phyloP scores from a whole-genome alignment of 2,888 invertebrate genomes.

The Parnassius glacialis region DNA sequence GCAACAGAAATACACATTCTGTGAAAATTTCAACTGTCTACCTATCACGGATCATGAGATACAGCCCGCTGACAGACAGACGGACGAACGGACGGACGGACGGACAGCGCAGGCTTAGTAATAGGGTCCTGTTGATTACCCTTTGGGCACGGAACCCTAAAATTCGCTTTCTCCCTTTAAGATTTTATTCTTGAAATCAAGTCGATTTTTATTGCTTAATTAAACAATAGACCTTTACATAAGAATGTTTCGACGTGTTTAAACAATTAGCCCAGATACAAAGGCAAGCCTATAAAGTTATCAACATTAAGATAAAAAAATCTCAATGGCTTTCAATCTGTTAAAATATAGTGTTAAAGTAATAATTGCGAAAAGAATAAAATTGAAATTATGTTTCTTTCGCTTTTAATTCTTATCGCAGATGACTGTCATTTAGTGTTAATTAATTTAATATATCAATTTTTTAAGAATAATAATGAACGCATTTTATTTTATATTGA shows the following conservation, averaged over 20 bases:
- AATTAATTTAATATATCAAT: background rate
- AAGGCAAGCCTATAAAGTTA: background rate
- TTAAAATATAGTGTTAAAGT: background rate
- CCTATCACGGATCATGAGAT: too few relatives aligned
- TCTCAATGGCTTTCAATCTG: background rate
- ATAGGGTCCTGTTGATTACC: too few relatives aligned
- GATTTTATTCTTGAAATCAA: background rate
- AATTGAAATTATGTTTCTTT: constrained; percentile 5
- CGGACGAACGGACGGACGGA: too few relatives aligned
- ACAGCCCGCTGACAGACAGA: too few relatives aligned
- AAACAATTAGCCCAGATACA: constrained; percentile 2
- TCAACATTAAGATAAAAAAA: background rate
- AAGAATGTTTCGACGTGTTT: too few relatives aligned
- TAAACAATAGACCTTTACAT: background rate
- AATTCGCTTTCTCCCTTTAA: background rate
- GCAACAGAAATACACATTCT: too few relatives aligned
- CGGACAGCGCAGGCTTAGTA: too few relatives aligned
- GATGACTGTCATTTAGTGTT: background rate
- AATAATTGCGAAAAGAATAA: background rate
- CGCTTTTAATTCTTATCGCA: constrained; percentile 2
- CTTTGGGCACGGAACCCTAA: too few relatives aligned
- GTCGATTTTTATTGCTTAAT: background rate
- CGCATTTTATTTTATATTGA: too few relatives aligned
- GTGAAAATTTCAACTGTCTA: too few relatives aligned
- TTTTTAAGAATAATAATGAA: too few relatives aligned